These are phyloP conservation scores for Antheraea assamensis DNA, from an alignment of 2,888 invertebrate genomes.

Conservation along the genomic window DNA sequence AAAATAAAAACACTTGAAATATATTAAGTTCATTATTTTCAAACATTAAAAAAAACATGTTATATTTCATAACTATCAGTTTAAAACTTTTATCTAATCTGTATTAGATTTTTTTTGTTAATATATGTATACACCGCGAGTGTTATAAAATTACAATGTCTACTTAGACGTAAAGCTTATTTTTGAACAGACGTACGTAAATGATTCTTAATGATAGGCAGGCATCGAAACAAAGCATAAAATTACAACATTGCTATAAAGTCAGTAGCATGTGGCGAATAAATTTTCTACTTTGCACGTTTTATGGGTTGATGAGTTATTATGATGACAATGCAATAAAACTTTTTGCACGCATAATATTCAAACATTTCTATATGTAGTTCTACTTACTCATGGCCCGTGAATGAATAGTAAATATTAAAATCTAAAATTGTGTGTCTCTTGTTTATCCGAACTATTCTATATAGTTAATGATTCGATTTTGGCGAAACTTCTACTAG, in stretches of 20 bases:
- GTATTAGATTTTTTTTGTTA: no score
- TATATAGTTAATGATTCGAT: no score
- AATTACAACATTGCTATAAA: slow-evolving; percentile 4
- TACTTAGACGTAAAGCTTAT: neutral
- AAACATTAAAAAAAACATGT: neutral
- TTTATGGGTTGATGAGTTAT: neutral
- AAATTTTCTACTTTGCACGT: neutral
- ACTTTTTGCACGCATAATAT: neutral
- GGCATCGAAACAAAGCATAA: neutral
- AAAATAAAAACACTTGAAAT: no score
- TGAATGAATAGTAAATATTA: no score
- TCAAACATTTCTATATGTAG: neutral
- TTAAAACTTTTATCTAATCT: no score
- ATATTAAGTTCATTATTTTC: neutral
- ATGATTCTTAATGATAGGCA: slow-evolving; percentile 13
- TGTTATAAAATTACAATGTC: slow-evolving; percentile 13
- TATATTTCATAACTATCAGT: no score
- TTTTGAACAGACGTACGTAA: neutral
- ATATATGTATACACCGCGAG: slow-evolving; percentile 6
- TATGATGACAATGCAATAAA: neutral
- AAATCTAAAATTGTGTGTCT: no score
- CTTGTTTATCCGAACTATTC: no score
- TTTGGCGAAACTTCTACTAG: no score
- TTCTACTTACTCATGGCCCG: neutral
- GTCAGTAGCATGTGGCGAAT: neutral